These are phyloP conservation scores for Dufourea novaeangliae DNA, from an alignment of 1,140 invertebrate genomes.

Conservation along the genomic window DNA sequence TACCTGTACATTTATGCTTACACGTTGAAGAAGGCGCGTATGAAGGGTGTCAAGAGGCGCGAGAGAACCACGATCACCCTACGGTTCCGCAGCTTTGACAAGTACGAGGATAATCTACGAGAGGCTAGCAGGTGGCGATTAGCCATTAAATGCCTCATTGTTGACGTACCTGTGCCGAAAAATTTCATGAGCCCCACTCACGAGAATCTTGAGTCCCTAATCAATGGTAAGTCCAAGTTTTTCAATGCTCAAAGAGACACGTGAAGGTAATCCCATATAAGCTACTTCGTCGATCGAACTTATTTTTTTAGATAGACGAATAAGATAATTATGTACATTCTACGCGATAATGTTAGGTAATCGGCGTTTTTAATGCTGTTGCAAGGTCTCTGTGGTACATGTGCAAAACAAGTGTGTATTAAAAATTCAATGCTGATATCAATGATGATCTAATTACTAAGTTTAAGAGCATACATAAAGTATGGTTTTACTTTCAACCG, in stretches of 20 bases:
- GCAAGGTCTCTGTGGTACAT: neutral
- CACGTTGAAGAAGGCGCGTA: slow-evolving; percentile 88
- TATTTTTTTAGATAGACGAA: neutral
- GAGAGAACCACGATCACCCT: slow-evolving; percentile 91
- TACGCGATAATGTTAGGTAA: slow-evolving; percentile 5
- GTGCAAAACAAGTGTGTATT: neutral
- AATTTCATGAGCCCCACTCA: slow-evolving; percentile 77
- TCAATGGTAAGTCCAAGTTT: slow-evolving; percentile 69
- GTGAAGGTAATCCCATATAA: neutral
- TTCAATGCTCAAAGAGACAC: neutral
- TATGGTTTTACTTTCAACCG: no score
- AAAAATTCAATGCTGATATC: neutral
- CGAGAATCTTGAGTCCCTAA: slow-evolving; percentile 73
- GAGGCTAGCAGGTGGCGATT: slow-evolving; percentile 92
- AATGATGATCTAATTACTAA: neutral
- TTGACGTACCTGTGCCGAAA: slow-evolving; percentile 81
- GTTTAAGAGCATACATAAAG: no score
- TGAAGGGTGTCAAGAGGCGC: slow-evolving; percentile 84
- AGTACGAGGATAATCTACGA: slow-evolving; percentile 91
- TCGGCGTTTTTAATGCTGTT: neutral
- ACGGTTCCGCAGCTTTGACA: slow-evolving; percentile 89
- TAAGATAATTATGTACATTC: neutral
- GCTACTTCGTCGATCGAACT: neutral
- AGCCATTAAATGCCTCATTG: slow-evolving; percentile 87
- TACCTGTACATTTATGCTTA: slow-evolving; percentile 95